Evolutionary conservation across 2,113 vertebrate species (phyloP).

Genomic region (Nerophis lumbriciformis): DNA sequence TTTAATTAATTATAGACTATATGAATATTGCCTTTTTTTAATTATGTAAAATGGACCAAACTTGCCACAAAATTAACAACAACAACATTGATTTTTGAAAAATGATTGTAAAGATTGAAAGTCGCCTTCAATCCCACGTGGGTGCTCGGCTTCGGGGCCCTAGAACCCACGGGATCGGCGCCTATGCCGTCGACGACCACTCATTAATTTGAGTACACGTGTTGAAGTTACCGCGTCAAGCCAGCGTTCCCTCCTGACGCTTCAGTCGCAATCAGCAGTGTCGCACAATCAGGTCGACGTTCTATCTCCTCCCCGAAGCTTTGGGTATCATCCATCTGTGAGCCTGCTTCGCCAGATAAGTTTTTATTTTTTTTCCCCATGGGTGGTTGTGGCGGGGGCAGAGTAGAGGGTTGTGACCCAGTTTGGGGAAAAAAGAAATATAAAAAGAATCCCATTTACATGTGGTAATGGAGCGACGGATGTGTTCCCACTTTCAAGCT

Average conservation of each 20-base stretch:
- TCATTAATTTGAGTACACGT: slow-evolving; percentile 16
- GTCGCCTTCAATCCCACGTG: no score
- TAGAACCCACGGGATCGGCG: no score
- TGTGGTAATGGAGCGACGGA: slow-evolving; percentile 28
- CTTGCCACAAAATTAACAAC: no score
- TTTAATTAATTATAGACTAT: no score
- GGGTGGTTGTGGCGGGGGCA: no score
- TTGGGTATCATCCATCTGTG: slow-evolving; percentile 42
- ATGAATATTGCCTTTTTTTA: no score
- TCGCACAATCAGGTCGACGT: slow-evolving; percentile 31
- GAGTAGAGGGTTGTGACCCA: slow-evolving; percentile 22
- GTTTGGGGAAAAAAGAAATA: slow-evolving; percentile 8
- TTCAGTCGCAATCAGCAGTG: slow-evolving; percentile 30
- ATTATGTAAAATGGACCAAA: not conserved
- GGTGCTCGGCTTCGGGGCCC: no score
- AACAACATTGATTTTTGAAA: no score
- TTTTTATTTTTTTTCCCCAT: not conserved
- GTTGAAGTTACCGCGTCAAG: slow-evolving; percentile 40
- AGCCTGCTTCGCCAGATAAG: slow-evolving; percentile 19
- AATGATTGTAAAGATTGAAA: no score
- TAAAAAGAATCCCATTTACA: slow-evolving; percentile 26
- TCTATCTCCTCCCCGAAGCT: slow-evolving; percentile 36
- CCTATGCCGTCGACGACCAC: not conserved
- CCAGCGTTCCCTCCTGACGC: slow-evolving; percentile 34
- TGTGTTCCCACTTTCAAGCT: slow-evolving; percentile 27